These are phyloP conservation scores for Galendromus occidentalis DNA, from an alignment of 1,140 invertebrate species.

Conservation along the genomic window DNA sequence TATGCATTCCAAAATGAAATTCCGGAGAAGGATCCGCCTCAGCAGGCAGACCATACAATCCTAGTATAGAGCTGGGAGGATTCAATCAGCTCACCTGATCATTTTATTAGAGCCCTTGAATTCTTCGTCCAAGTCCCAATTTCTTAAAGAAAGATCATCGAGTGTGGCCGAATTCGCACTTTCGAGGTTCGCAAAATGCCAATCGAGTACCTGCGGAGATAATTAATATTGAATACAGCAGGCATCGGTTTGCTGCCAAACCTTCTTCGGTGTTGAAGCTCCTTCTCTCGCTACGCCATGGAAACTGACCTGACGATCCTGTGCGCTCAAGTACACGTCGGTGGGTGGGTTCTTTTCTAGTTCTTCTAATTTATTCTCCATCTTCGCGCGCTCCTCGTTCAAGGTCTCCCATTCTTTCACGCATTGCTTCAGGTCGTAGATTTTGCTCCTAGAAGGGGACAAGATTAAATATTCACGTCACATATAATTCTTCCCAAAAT, in stretches of 20 bases:
- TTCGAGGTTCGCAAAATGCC: conserved; percentile 98
- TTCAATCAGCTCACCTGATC: neutral
- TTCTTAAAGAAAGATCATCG: conserved; percentile 75
- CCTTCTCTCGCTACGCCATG: neutral
- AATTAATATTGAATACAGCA: too few species aligned
- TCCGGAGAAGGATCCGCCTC: too few species aligned
- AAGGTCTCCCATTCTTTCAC: conserved; percentile 50
- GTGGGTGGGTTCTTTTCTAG: conserved; percentile 63
- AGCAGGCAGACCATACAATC: too few species aligned
- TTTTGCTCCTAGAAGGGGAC: neutral
- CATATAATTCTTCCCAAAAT: too few species aligned
- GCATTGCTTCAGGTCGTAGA: conserved; percentile 9
- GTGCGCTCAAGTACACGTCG: conserved; percentile 79
- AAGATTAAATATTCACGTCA: neutral
- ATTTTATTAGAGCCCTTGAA: conserved; percentile 41
- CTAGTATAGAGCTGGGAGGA: neutral
- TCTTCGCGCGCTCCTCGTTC: conserved; percentile 52
- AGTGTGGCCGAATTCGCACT: conserved; percentile 96
- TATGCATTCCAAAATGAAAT: too few species aligned
- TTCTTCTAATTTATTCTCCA: conserved; percentile 68
- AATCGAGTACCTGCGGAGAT: conserved; percentile 53
- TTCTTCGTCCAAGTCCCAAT: conserved; percentile 98
- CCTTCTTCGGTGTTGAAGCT: neutral
- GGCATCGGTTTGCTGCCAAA: too few species aligned
- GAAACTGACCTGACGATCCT: conserved; percentile 50